Conservation (phyloP, 2,888 invertebrate genomes). For the Liodrosophila aerea region DNA sequence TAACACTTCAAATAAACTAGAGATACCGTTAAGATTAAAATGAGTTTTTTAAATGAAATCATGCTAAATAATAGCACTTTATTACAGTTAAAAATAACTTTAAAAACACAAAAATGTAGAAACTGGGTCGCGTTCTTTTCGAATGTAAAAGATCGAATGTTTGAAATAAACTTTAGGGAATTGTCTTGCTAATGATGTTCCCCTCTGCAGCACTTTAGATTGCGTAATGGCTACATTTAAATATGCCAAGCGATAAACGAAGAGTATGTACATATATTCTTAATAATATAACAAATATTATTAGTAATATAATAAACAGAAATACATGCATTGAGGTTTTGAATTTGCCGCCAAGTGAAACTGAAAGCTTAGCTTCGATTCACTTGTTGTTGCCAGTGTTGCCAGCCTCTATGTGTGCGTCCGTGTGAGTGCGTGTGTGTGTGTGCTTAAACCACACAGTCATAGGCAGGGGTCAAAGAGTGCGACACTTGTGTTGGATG, state of each 20-base stretch:
- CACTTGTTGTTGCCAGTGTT: slow-evolving; percentile 15
- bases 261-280: too few relatives aligned
- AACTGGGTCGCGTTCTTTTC: slow-evolving; percentile 32
- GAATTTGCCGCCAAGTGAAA: too few relatives aligned
- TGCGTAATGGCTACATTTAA: slow-evolving; percentile 1
- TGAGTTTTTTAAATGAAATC: too few relatives aligned
- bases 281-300: too few relatives aligned
- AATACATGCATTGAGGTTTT: too few relatives aligned
- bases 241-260: too few relatives aligned
- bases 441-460: slow-evolving; percentile 23
- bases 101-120: background rate
- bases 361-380: too few relatives aligned
- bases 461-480: slow-evolving; percentile 46
- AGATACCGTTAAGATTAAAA: too few relatives aligned
- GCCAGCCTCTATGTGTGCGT: background rate
- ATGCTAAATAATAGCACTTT: slow-evolving; percentile 27
- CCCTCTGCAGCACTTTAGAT: slow-evolving; percentile 11
- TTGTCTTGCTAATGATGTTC: background rate
- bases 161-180: slow-evolving; percentile 33
- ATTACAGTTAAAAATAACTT: slow-evolving; percentile 7
- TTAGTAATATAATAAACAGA: too few relatives aligned
- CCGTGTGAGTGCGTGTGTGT: background rate
- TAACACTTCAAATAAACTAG: too few relatives aligned
- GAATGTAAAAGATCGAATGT: slow-evolving; percentile 5
- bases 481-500: slow-evolving; percentile 35